These are phyloP conservation scores for Drosophila ustulata DNA, from an alignment of 2,888 invertebrate genomes.

Conservation along the genomic window DNA sequence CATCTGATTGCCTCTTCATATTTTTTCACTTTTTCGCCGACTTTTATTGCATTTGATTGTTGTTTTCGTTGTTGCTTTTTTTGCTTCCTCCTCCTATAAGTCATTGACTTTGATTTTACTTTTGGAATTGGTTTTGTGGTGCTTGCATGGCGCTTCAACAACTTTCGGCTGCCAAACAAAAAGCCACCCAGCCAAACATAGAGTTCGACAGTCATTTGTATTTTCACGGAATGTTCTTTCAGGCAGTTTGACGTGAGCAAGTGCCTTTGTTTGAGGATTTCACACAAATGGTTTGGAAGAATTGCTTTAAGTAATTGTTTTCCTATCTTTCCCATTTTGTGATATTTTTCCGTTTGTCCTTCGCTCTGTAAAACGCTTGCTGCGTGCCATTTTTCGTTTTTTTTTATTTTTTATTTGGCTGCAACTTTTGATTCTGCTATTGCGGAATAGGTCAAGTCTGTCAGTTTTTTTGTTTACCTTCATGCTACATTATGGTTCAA, in stretches of 20 bases:
- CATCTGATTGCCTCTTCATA: slow-evolving; percentile 29
- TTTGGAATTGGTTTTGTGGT: slow-evolving; percentile 58
- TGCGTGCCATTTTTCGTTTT: background rate
- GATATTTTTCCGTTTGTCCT: slow-evolving; percentile 33
- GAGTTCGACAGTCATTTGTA: slow-evolving; percentile 49
- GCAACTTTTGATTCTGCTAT: slow-evolving; percentile 15
- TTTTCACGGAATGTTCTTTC: slow-evolving; percentile 57
- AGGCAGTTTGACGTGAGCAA: slow-evolving; percentile 61
- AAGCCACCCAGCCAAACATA: slow-evolving; percentile 41
- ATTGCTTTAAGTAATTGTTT: slow-evolving; percentile 79
- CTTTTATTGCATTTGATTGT: slow-evolving; percentile 64
- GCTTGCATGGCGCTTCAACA: slow-evolving; percentile 51
- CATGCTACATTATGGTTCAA: slow-evolving; percentile 5
- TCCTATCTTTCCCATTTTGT: slow-evolving; percentile 52
- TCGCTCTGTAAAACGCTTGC: slow-evolving; percentile 5
- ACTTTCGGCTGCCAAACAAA: slow-evolving; percentile 56
- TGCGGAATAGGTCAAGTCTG: slow-evolving; percentile 3
- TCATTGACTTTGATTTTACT: slow-evolving; percentile 77
- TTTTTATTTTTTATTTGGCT: too few species aligned
- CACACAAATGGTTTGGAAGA: slow-evolving; percentile 80
- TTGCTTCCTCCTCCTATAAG: slow-evolving; percentile 25
- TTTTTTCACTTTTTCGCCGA: slow-evolving; percentile 32
- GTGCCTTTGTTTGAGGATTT: slow-evolving; percentile 83
- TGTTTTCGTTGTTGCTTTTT: slow-evolving; percentile 13
- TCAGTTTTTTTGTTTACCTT: slow-evolving; percentile 10